These are phyloP conservation scores for Indri indri DNA, from an alignment of 2,113 vertebrate species.

Conservation along the genomic window DNA sequence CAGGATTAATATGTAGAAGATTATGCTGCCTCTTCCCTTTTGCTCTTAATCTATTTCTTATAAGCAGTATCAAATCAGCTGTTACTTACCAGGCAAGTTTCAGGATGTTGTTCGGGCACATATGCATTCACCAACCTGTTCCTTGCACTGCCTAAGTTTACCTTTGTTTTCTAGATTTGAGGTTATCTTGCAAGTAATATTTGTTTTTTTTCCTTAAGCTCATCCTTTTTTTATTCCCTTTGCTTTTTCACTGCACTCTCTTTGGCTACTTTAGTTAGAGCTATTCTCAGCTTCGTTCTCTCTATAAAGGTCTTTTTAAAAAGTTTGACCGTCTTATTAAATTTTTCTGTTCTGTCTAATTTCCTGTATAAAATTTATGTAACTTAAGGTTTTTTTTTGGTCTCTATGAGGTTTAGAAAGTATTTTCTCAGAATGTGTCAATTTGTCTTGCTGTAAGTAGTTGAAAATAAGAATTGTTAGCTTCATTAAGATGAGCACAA, in stretches of 20 bases:
- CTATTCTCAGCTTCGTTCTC: constrained; percentile 47
- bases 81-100: constrained; percentile 64
- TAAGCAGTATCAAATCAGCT: constrained; percentile 71
- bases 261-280: constrained; percentile 25
- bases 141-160: constrained; percentile 65
- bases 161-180: constrained; percentile 55
- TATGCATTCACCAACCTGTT: constrained; percentile 60
- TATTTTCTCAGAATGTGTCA: not conserved
- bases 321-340: not conserved
- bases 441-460: not conserved
- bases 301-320: not conserved
- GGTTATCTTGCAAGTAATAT: constrained; percentile 53
- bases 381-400: not conserved
- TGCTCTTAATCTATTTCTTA: constrained; percentile 67
- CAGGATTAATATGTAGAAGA: constrained; percentile 74
- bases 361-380: not conserved
- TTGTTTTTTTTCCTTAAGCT: constrained; percentile 1
- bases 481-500: constrained; percentile 26
- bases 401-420: not conserved
- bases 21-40: constrained; percentile 67
- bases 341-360: constrained; percentile 33
- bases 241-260: constrained; percentile 48
- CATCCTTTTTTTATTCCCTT: constrained; percentile 36
- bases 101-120: constrained; percentile 57
- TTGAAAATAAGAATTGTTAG: constrained; percentile 29